Conservation (phyloP, 1,140 invertebrate genomes). For the Dendrolimus punctatus region DNA sequence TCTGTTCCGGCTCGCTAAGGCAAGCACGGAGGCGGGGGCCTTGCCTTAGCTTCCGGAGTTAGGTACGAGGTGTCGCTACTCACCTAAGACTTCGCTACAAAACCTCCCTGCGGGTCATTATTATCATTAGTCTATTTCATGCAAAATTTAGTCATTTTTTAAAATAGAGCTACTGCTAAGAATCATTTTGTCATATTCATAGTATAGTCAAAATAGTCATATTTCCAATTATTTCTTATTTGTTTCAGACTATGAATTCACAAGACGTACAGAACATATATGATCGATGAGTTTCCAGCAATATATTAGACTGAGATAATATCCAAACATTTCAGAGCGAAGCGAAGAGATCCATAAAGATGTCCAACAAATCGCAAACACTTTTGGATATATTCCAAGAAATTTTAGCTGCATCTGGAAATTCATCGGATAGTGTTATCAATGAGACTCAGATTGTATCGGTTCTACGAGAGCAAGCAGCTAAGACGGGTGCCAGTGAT, state of each 20-base stretch:
- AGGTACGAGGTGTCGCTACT: too few species aligned
- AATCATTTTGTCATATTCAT: too few species aligned
- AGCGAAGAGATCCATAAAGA: slow-evolving; percentile 14
- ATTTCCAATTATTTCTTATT: too few species aligned
- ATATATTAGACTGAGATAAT: neutral
- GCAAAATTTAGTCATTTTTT: too few species aligned
- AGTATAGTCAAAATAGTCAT: too few species aligned
- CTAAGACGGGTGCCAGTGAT: slow-evolving; percentile 24
- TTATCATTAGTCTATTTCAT: too few species aligned
- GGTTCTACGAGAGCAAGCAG: slow-evolving; percentile 41
- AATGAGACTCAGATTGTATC: slow-evolving; percentile 53
- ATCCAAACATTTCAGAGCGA: neutral
- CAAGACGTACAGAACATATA: slow-evolving; percentile 2
- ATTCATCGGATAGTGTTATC: slow-evolving; percentile 39
- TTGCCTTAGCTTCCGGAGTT: too few species aligned
- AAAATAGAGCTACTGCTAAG: too few species aligned
- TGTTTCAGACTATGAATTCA: slow-evolving; percentile 7
- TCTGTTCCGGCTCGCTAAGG: too few species aligned
- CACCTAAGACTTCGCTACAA: too few species aligned
- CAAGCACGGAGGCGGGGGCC: too few species aligned
- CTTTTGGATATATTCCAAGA: slow-evolving; percentile 58
- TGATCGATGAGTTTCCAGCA: slow-evolving; percentile 5
- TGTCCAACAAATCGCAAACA: slow-evolving; percentile 53
- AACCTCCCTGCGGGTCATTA: too few species aligned
- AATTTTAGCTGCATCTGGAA: slow-evolving; percentile 48